A percentile compares a stretch with the other conserved stretches of the same genome.
phyloP scores from a whole-genome alignment of 2,888 invertebrate genomes.

The Cosmia trapezina region DNA sequence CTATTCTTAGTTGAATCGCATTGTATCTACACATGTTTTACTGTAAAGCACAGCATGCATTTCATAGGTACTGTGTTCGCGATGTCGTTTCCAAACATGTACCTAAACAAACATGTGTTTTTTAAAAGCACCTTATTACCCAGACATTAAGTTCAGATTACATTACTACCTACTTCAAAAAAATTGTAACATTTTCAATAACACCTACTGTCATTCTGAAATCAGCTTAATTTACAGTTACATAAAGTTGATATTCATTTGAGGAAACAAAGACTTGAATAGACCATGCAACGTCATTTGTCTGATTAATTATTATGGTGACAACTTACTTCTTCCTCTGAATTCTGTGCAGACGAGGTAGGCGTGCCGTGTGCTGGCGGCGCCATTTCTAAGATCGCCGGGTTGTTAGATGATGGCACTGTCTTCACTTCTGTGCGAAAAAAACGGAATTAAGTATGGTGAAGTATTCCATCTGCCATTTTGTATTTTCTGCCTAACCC shows the following conservation, averaged over 20 bases:
- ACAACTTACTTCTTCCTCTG: conserved; percentile 70
- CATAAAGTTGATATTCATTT: too few species aligned
- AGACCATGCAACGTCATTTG: background rate
- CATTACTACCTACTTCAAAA: too few species aligned
- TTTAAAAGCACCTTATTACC: too few species aligned
- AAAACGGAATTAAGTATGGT: background rate
- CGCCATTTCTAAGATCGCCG: background rate
- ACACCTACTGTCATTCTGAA: too few species aligned
- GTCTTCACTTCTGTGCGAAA: conserved; percentile 24
- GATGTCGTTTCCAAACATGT: too few species aligned
- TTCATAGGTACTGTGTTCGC: too few species aligned
- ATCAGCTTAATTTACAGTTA: too few species aligned
- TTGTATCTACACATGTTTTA: too few species aligned
- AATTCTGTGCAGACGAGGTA: conserved; percentile 46
- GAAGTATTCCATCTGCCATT: background rate
- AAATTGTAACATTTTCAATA: background rate
- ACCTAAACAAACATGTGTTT: too few species aligned
- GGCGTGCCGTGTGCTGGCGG: conserved; percentile 22
- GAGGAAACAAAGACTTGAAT: background rate
- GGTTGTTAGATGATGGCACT: background rate
- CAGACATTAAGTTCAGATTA: too few species aligned
- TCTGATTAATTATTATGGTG: background rate
- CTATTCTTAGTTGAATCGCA: too few species aligned
- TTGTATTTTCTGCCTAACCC: background rate
- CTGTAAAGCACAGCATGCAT: too few species aligned